These are phyloP conservation scores for Tapirus terrestris DNA, from an alignment of 2,113 vertebrate species.

Conservation along the genomic window DNA sequence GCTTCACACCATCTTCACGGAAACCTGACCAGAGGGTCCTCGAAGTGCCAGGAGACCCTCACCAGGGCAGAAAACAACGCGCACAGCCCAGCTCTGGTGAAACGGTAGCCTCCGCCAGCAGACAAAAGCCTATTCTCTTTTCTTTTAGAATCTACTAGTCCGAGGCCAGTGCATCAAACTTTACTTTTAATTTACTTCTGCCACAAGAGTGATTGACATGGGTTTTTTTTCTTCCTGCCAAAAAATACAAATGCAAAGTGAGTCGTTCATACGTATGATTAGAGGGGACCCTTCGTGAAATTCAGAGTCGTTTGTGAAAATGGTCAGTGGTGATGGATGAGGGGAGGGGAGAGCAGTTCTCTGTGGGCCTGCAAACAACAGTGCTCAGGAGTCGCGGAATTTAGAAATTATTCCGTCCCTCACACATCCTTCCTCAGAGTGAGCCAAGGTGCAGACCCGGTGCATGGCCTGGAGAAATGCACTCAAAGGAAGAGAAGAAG, in stretches of 20 bases:
- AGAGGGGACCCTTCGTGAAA: no score
- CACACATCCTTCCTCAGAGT: fast-evolving
- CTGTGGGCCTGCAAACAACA: fast-evolving
- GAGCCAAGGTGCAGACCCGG: fast-evolving
- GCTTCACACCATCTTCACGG: fast-evolving
- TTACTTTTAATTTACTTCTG: not conserved
- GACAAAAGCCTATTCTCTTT: no score
- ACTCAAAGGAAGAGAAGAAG: fast-evolving
- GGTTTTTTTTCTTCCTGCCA: not conserved
- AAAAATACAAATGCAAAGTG: not conserved
- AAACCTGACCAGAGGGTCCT: not conserved
- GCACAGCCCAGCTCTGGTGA: fast-evolving
- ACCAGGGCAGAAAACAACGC: not conserved
- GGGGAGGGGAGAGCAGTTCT: not conserved
- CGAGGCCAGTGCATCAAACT: no score
- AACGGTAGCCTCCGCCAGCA: fast-evolving
- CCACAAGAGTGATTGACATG: not conserved
- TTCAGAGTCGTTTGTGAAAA: no score
- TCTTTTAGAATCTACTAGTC: no score
- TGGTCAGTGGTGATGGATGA: fast-evolving
- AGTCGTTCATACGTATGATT: fast-evolving
- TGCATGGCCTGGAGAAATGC: fast-evolving
- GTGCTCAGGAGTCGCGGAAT: not conserved
- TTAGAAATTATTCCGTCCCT: fast-evolving
- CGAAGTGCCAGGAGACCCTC: fast-evolving